phyloP scores from a whole-genome alignment of 2,888 invertebrate genomes.

The Adineta ricciae region DNA sequence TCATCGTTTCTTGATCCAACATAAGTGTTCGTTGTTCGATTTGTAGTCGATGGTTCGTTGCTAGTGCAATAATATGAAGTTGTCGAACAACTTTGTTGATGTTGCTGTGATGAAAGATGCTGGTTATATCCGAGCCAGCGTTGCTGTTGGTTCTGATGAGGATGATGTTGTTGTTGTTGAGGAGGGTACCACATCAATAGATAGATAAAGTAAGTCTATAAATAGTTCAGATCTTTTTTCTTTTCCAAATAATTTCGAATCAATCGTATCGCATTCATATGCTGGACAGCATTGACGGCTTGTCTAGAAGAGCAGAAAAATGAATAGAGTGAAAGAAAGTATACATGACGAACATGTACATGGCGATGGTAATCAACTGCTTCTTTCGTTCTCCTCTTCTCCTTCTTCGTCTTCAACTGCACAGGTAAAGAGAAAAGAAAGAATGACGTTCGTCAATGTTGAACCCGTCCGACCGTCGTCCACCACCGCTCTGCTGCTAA shows the following conservation, averaged over 20 bases:
- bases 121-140: background rate
- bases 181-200: background rate
- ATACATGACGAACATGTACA: constrained; percentile 3
- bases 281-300: background rate
- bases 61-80: background rate
- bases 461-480: background rate
- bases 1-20: background rate
- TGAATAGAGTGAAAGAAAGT: background rate
- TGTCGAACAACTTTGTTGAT: background rate
- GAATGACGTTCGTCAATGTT: background rate
- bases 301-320: constrained; percentile 5
- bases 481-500: background rate
- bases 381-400: background rate
- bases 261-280: background rate
- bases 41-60: background rate
- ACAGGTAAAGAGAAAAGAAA: constrained; percentile 13
- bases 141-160: background rate
- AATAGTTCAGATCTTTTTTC: background rate
- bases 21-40: background rate
- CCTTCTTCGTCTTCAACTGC: background rate
- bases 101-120: background rate
- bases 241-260: background rate
- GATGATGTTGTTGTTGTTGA: background rate
- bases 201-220: background rate
- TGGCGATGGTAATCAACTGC: background rate